These are phyloP conservation scores for Lepeophtheirus nordmannii DNA, from an alignment of 2,888 invertebrate genomes.

Conservation along the genomic window DNA sequence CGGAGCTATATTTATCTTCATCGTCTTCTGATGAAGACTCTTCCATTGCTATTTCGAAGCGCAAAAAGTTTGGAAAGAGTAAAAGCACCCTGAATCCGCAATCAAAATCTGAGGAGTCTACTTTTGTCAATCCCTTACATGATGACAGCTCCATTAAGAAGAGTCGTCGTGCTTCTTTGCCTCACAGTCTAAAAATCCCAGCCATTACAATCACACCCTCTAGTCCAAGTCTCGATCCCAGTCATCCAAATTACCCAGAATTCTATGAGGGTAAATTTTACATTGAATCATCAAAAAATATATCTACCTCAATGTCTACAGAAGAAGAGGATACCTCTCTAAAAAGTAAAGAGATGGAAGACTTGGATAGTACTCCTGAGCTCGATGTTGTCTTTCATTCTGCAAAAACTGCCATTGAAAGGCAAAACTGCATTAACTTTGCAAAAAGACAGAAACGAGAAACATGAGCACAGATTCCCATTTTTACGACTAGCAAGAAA, in stretches of 20 bases:
- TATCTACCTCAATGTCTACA: neutral
- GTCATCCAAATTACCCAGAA: conserved; percentile 24
- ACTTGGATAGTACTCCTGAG: conserved; percentile 11
- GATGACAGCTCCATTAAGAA: neutral
- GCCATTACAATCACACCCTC: conserved; percentile 24
- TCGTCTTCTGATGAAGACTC: neutral
- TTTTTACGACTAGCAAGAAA: neutral
- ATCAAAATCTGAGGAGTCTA: neutral
- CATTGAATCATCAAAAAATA: neutral
- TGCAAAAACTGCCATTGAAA: neutral
- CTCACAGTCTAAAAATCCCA: conserved; percentile 19
- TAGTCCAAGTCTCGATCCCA: conserved; percentile 18
- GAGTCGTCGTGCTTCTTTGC: conserved; percentile 14
- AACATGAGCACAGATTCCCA: neutral
- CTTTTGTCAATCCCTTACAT: neutral
- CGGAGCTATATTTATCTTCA: neutral
- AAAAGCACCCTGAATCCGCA: neutral
- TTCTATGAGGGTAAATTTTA: conserved; percentile 9
- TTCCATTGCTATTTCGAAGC: neutral
- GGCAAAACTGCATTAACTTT: conserved; percentile 8
- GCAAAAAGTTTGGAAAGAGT: neutral
- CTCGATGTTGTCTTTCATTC: conserved; percentile 1
- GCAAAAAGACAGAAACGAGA: neutral
- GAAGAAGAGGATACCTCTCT: neutral
- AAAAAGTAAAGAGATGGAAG: neutral